Evolutionary conservation across 2,113 vertebrate species (phyloP), one percentile per base, ranked within the genome.

Genomic region (Xiphophorus maculatus): DNA sequence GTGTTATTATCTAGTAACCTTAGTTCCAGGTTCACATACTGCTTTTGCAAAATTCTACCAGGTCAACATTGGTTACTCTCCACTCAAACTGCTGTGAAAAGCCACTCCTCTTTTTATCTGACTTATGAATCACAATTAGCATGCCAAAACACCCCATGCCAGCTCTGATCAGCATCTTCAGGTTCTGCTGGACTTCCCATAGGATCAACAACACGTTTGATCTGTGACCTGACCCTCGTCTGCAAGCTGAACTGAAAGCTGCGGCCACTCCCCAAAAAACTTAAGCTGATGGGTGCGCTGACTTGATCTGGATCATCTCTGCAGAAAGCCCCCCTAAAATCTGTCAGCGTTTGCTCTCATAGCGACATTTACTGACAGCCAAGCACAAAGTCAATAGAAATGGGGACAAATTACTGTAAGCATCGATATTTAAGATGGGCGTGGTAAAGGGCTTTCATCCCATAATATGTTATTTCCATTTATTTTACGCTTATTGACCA

Each of bases 311-410:
- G 70, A 80, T 73, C 69, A 73, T 71, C 81, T 88, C 77, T 66
- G 68, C 68, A 29, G 68, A 44, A 51, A 70, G 71, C 69, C 32
- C 76, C 29, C 42, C 71, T 90, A 78, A 85, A 77, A 93, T 91
- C 89, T 84, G 86, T 93, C 91, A 91, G 87, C 79, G 89, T 92
- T 93, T 90, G 90, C 80, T 76, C 81, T 88, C 88, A 88, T 91
- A 85, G 90, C 85, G 80, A 75, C 81, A 5, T 79, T 90, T 88
- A 76, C 86, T 78, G 87, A 83, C 86, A 91, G 87, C 82, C 89
- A 89, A 89, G 91, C 86, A 91, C 79, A 81, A 88, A 93, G 93
- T 93, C 94, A 91, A 93, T 94, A 88, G 61, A 66, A 91, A 93
- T 84, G 81, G 87, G 91, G 90, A 90, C 87, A 91, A 92, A 93